A percentile compares a stretch with the other conserved stretches of the same genome.
Evolutionary conservation across 2,888 invertebrate genomes (phyloP).

Genomic region (Horisme vitalbata): DNA sequence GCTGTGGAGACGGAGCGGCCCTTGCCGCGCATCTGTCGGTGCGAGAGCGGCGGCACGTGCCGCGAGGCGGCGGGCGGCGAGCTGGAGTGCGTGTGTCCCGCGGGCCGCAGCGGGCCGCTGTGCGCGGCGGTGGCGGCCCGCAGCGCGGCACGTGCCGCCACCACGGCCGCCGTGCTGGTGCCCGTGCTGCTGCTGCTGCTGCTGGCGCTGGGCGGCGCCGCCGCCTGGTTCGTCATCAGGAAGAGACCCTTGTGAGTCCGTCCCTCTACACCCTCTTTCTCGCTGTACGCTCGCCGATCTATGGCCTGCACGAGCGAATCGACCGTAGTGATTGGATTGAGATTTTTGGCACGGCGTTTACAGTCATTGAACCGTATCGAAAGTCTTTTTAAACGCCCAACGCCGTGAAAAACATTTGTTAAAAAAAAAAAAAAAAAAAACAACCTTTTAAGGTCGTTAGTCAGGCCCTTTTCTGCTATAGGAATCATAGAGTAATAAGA

Average conservation of each 20-base stretch:
- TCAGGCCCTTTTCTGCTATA: no score
- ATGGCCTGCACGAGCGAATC: no score
- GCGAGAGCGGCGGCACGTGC: slow-evolving; percentile 94
- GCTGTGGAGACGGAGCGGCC: slow-evolving; percentile 89
- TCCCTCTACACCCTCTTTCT: not conserved
- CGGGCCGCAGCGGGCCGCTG: slow-evolving; percentile 86
- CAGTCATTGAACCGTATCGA: no score
- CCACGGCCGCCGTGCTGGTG: slow-evolving; percentile 89
- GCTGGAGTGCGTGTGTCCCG: slow-evolving; percentile 86
- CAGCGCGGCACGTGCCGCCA: slow-evolving; percentile 79
- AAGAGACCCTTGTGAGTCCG: slow-evolving; percentile 92
- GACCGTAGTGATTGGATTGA: no score
- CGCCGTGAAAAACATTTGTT: no score
- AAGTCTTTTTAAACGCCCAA: no score
- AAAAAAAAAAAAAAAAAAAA: no score
- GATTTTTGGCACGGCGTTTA: no score
- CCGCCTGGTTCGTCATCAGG: slow-evolving; percentile 91
- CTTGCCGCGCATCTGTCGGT: slow-evolving; percentile 90
- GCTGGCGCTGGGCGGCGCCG: slow-evolving; percentile 87
- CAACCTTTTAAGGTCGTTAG: no score
- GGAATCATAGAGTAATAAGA: no score
- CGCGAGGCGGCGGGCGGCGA: slow-evolving; percentile 70
- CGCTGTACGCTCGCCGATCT: no score
- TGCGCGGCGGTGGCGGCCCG: slow-evolving; percentile 85
- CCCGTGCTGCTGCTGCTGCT: slow-evolving; percentile 91